Evolutionary conservation across 2,888 invertebrate species (phyloP), one percentile per base, ranked within the genome.

Genomic region (Invenusta paracnida): DNA sequence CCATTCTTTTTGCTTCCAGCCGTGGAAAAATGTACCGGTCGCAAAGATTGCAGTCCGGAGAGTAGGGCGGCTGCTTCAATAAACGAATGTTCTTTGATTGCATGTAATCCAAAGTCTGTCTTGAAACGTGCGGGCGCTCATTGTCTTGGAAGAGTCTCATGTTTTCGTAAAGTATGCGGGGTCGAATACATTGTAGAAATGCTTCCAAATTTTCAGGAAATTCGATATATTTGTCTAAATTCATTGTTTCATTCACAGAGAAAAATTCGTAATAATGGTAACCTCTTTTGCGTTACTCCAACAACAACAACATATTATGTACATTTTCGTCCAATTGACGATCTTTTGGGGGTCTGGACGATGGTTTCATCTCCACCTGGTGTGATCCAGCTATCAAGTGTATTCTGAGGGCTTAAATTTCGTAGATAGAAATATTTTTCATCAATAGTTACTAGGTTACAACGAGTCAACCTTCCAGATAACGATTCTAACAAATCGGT

Each of bases 1-100:
- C 27, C 5, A 73, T 73, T 73, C 27, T 23, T 73, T 73, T 73
- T 23, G 73, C 73, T 73, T 73, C 73, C 73, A 73, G 23, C 73
- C 73, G 73, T 73, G 27, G 73, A 73, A 73, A 73, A 73, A 73
- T 73, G 73, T 73, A 73, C 73, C 73, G 27, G 73, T 73, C 73
- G 73, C 73, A 73, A 73, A 73, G 5, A 73, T 73, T 25, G 23
- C 73, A 73, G 73, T 73, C 73, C 73, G 73, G 73, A 73, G 73
- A 73, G 73, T 73, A 5, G 73, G 73, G 73, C 73, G 73, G 73
- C 73, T 73, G 73, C 73, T 73, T 73, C 73, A 73, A 73, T 73
- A 73, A 73, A 23, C 73, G 73, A 73, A 73, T 73, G 73, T 25
- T 23, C 73, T 73, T 73, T 73, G 73, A 73, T 73, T 73, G 73